phyloP scores from a whole-genome alignment of 2,888 invertebrate species.

The Pristionchus entomophagus region DNA sequence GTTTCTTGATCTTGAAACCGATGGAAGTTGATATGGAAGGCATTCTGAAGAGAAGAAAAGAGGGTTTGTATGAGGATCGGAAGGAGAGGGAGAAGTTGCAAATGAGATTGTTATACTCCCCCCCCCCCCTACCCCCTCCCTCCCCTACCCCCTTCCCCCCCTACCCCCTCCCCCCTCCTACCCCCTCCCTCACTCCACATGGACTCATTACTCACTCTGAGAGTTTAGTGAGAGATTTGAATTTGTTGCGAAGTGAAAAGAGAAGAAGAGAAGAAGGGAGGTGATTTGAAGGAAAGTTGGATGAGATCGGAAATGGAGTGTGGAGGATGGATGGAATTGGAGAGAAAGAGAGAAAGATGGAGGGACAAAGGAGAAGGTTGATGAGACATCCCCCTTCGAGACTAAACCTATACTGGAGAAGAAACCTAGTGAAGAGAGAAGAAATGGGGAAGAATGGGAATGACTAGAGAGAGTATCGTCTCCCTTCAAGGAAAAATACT shows the following conservation, averaged over 20 bases:
- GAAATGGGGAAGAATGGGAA: neutral
- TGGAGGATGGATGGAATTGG: neutral
- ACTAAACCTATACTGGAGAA: too few species aligned
- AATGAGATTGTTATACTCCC: constrained; percentile 17
- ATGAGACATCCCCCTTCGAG: neutral
- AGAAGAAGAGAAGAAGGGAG: neutral
- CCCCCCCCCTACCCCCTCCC: too few species aligned
- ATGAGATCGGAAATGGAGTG: constrained; percentile 29
- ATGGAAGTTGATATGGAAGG: neutral
- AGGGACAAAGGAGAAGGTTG: neutral
- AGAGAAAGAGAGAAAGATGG: neutral
- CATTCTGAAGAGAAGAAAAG: neutral
- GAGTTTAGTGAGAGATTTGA: constrained; percentile 19
- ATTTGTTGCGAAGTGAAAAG: constrained; percentile 7
- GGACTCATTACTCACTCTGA: constrained; percentile 30
- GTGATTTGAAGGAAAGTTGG: neutral
- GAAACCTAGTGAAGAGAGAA: too few species aligned
- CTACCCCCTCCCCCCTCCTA: too few species aligned
- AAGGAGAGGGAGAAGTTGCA: neutral
- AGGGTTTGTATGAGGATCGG: neutral
- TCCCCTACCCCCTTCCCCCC: too few species aligned
- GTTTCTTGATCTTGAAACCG: constrained; percentile 5
- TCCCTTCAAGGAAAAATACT: neutral
- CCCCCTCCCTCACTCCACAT: too few species aligned
- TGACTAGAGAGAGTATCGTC: neutral